Evolutionary conservation across 2,888 invertebrate species (phyloP), one percentile per base, ranked within the genome.

Genomic region (Nasonovia ribisnigri): DNA sequence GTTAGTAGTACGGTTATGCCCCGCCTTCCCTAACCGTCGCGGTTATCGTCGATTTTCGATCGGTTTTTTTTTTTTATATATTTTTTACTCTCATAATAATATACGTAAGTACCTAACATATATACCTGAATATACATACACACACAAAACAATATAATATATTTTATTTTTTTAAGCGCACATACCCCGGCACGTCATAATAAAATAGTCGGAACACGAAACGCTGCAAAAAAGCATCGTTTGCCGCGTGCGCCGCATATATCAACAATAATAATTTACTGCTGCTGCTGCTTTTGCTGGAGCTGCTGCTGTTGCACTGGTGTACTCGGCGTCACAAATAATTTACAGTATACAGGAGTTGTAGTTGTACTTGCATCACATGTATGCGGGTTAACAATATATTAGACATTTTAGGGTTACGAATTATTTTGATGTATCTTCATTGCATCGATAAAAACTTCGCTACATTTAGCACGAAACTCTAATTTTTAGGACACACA

Each of bases 191-290:
- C 77, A 77, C 77, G 36, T 77, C 77, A 77, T 77, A 77, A 77
- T 77, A 77, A 77, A 77, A 77, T 36, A 77, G 77, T 77, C 36
- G 77, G 77, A 42, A 77, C 77, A 77, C 77, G 77, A 36, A 77
- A 36, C 77, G 77, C 16, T 36, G 43, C 5, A 84, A 84, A 84
- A 84, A 84, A 84, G 11, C 84, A 77, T 42, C 36, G 77, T 77
- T 36, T 20, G 43, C 43, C 84, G 29, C 43, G 84, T 84, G 84
- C 29, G 43, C 13, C 26, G 29, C 84, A 84, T 43, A 77, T 77
- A 77, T 77, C 77, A 77, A 77, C 77, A 24, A 36, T 77, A 77
- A 77, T 36, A 77, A 77, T 77, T 77, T 77, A 77, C 77, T 77
- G 20, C 67, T 20, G 20, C 67, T 20, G n/a, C 54, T 24, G 54